Base-by-base conservation (phyloP, 2,888 invertebrate species). In the Rhimphoctona megacephalus region DNA sequence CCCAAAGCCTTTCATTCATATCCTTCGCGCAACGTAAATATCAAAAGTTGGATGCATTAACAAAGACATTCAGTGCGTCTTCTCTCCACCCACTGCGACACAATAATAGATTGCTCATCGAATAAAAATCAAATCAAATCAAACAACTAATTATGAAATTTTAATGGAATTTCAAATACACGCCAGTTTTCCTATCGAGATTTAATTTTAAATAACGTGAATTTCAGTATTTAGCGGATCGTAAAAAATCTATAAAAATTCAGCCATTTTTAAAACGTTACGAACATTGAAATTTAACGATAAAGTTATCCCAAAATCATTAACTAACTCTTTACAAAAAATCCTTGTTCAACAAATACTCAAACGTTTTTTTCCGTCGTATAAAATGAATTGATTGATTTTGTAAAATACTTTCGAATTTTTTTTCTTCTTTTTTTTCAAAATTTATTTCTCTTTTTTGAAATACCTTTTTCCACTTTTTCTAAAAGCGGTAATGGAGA, bases 1-100 rank as follows among this genome's bases (percentile, higher is more conserved):
- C 77, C n/a, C 77, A 30, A 61, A n/a, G 36, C 22, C 7, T 66
- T 85, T 77, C 85, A 85, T 85, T 85, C 81, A 81, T 78, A 78
- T 78, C 46, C 66, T 49, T 66, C 57, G 57, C 70, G 43, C 46
- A 67, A 85, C 67, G 67, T 73, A 78, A 81, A 85, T 33, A 19
- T 39, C 85, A 61, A n/a, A n/a, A 52, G 81, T 17, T 66, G 76
- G 66, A 85, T 81, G 73, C 81, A 72, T 73, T 54, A 70, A 85
- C 77, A 67, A 85, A 73, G 33, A 72, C 52, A 36, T 43, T 39
- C 14, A 6, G 7, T 30, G 30, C 61, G 6, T 49, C 74, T 30
- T 22, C 46, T 64, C 19, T 22, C 30, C 14, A 22, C 52, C 19
- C 49, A 22, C 3, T 2, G 52, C 67, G 46, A 72, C 22, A 39